Evolutionary conservation across 2,113 vertebrate genomes (phyloP).

Genomic region (Thamnaconus septentrionalis): DNA sequence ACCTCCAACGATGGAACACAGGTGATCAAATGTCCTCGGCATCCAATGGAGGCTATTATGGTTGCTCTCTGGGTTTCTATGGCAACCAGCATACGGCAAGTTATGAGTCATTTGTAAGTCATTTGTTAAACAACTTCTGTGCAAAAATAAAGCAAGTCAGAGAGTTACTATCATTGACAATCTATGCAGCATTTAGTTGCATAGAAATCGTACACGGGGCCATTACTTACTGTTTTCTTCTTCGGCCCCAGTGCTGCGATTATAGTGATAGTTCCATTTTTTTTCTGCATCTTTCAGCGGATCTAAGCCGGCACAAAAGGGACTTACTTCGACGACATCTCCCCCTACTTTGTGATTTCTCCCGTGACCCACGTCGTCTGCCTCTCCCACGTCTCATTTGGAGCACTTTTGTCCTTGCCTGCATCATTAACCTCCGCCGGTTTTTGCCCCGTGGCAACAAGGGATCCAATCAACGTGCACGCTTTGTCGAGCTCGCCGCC

Average conservation of each 20-base stretch:
- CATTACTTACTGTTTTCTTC: no score
- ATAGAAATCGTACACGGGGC: no score
- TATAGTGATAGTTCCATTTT: no score
- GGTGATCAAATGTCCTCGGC: conserved; percentile 32
- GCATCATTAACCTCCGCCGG: conserved; percentile 57
- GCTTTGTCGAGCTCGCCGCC: conserved; percentile 42
- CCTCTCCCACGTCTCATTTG: conserved; percentile 16
- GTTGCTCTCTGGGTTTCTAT: conserved; percentile 24
- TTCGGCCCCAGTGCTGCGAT: no score
- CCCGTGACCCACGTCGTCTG: not conserved
- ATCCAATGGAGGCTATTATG: conserved; percentile 14
- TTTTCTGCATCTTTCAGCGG: no score
- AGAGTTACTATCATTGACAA: no score
- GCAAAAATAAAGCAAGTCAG: no score
- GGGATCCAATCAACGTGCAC: conserved; percentile 54
- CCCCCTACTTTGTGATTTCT: not conserved
- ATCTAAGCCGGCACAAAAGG: not conserved
- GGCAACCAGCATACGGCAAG: conserved; percentile 38
- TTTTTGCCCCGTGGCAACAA: conserved; percentile 29
- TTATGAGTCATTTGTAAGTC: conserved; percentile 29
- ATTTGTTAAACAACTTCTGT: not conserved
- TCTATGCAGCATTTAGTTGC: no score
- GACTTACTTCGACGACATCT: conserved; percentile 2
- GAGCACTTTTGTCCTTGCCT: conserved; percentile 40
- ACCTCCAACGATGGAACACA: conserved; percentile 7